phyloP scores from a whole-genome alignment of 2,888 invertebrate genomes.

The Sinhomidia bicolor region DNA sequence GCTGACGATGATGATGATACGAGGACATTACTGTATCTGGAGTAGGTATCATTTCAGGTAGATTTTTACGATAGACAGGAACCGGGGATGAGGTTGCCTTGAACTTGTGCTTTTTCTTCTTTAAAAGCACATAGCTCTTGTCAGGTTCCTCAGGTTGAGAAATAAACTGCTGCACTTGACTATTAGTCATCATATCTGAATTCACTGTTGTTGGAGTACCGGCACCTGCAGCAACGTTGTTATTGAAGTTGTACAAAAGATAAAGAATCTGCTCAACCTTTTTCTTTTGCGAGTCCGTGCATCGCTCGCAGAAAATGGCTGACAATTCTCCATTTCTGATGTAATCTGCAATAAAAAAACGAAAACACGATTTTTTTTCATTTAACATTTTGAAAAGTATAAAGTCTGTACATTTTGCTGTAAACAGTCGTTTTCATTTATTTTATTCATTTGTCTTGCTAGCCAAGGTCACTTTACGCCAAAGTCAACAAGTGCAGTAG shows the following conservation, averaged over 20 bases:
- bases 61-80: neutral
- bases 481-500: neutral
- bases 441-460: neutral
- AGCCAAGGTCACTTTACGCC: slow-evolving; percentile 7
- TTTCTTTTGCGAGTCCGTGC: slow-evolving; percentile 25
- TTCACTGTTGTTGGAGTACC: neutral
- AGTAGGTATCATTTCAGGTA: slow-evolving; percentile 11
- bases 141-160: neutral
- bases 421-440: neutral
- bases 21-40: neutral
- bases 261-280: slow-evolving; percentile 33
- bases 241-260: slow-evolving; percentile 30
- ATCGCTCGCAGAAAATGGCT: slow-evolving; percentile 34
- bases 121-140: neutral
- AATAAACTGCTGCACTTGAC: neutral
- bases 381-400: neutral
- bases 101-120: neutral
- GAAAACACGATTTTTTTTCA: neutral
- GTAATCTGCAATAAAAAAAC: neutral
- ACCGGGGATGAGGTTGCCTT: neutral
- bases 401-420: neutral
- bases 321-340: slow-evolving; percentile 30
- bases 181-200: too few relatives aligned
- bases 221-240: too few relatives aligned
- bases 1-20: neutral